These are phyloP conservation scores for Dicrurus megarhynchus DNA, from an alignment of 2,113 vertebrate genomes.

Conservation along the genomic window DNA sequence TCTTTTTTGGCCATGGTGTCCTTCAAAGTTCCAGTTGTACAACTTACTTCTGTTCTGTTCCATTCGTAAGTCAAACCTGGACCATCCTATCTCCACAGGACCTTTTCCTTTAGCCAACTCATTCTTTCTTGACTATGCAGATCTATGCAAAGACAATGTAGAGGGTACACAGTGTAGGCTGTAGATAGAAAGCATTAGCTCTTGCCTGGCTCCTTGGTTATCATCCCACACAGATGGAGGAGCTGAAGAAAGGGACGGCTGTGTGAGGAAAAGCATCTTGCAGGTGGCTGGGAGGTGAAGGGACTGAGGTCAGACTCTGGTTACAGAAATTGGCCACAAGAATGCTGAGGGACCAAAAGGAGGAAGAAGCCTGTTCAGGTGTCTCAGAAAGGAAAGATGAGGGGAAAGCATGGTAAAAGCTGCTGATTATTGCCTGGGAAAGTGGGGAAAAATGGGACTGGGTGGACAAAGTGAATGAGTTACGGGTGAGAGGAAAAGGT, in stretches of 20 bases:
- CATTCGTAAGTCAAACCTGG: fast-evolving
- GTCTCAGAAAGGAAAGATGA: background rate
- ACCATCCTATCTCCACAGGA: background rate
- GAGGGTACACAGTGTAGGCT: background rate
- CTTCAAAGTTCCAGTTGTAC: background rate
- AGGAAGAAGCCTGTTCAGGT: fast-evolving
- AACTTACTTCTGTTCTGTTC: background rate
- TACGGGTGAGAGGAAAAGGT: background rate
- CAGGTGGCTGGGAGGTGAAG: background rate
- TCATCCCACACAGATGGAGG: background rate
- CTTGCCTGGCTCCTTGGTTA: background rate
- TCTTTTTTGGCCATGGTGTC: background rate
- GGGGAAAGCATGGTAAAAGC: background rate
- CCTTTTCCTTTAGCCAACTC: background rate
- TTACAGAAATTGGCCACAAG: background rate
- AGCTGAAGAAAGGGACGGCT: background rate
- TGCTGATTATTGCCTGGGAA: background rate
- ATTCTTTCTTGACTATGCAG: background rate
- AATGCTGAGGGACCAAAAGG: background rate
- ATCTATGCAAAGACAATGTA: background rate
- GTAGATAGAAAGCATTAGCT: background rate
- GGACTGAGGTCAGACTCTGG: background rate
- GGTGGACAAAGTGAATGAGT: background rate
- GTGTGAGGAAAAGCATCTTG: background rate
- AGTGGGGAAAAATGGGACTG: background rate